phyloP scores from a whole-genome alignment of 2,797 vertebrate species.

The Craterocephalus amniculus region DNA sequence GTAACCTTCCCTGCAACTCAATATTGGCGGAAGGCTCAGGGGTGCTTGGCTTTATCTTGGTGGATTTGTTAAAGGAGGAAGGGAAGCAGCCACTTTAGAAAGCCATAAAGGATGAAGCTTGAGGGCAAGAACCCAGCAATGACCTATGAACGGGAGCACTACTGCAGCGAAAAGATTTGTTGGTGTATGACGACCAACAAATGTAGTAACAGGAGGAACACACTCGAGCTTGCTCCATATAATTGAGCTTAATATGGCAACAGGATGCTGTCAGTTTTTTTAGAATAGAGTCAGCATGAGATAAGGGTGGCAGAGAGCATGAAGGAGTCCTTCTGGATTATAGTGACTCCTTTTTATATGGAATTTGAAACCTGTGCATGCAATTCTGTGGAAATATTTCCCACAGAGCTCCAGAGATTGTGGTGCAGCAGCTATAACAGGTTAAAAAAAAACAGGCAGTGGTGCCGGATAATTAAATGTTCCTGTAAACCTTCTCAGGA shows the following conservation, averaged over 20 bases:
- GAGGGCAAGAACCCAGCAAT: slow-evolving; percentile 29
- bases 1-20: slow-evolving; percentile 47
- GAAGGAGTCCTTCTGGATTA: slow-evolving; percentile 1
- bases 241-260: slow-evolving; percentile 9
- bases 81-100: slow-evolving; percentile 34
- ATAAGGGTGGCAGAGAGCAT: slow-evolving; percentile 7
- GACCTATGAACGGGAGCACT: slow-evolving; percentile 33
- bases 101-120: slow-evolving; percentile 35
- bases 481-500: slow-evolving; percentile 3
- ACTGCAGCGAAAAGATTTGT: slow-evolving; percentile 24
- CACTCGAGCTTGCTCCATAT: background rate
- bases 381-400: background rate
- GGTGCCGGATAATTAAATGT: slow-evolving; percentile 9
- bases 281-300: slow-evolving; percentile 20
- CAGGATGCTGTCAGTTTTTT: slow-evolving; percentile 8
- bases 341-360: background rate
- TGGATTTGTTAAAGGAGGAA: slow-evolving; percentile 25
- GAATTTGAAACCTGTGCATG: background rate
- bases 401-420: too few relatives aligned
- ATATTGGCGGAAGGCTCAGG: slow-evolving; percentile 33
- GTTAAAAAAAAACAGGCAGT: slow-evolving; percentile 13
- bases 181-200: slow-evolving; percentile 17
- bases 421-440: slow-evolving; percentile 11
- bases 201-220: slow-evolving; percentile 14
- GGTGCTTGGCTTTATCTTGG: slow-evolving; percentile 19